A percentile compares a stretch with the other conserved stretches of the same genome.
phyloP scores from a whole-genome alignment of 2,797 vertebrate species.

The Chaenodraco wilsoni region DNA sequence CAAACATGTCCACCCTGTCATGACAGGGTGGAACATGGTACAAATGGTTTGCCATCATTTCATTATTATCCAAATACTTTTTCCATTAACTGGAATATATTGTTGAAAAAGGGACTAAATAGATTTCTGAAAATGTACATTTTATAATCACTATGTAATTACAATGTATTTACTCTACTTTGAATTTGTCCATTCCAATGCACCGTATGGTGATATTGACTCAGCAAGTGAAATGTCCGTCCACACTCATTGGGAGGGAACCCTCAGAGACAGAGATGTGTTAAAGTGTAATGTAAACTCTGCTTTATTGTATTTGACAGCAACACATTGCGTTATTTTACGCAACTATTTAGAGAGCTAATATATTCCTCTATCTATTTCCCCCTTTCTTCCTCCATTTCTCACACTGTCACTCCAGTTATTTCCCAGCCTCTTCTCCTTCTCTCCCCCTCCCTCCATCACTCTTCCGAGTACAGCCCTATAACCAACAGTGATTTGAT shows the following conservation, averaged over 20 bases:
- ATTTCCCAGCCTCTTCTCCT: conserved; percentile 21
- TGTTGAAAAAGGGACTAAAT: too few species aligned
- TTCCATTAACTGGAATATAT: too few species aligned
- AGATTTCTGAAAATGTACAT: too few species aligned
- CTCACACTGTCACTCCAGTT: conserved; percentile 56
- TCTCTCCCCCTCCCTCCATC: neutral
- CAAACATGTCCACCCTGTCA: too few species aligned
- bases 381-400: conserved; percentile 46
- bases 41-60: too few species aligned
- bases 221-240: too few species aligned
- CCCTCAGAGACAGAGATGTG: conserved; percentile 19
- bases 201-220: too few species aligned
- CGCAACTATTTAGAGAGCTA: conserved; percentile 52
- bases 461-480: conserved; percentile 61
- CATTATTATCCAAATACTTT: too few species aligned
- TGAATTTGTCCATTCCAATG: too few species aligned
- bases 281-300: conserved; percentile 36
- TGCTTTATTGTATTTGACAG: conserved; percentile 52
- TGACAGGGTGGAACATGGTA: too few species aligned
- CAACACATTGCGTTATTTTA: conserved; percentile 43
- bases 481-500: conserved; percentile 80
- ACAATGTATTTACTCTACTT: too few species aligned
- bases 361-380: conserved; percentile 56
- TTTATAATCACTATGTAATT: too few species aligned
- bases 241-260: conserved; percentile 4